Percentiles rank a stretch among this genome's conserved stretches.
These are phyloP conservation scores for Eledona agricola DNA, from an alignment of 2,888 invertebrate species.

Conservation along the genomic window DNA sequence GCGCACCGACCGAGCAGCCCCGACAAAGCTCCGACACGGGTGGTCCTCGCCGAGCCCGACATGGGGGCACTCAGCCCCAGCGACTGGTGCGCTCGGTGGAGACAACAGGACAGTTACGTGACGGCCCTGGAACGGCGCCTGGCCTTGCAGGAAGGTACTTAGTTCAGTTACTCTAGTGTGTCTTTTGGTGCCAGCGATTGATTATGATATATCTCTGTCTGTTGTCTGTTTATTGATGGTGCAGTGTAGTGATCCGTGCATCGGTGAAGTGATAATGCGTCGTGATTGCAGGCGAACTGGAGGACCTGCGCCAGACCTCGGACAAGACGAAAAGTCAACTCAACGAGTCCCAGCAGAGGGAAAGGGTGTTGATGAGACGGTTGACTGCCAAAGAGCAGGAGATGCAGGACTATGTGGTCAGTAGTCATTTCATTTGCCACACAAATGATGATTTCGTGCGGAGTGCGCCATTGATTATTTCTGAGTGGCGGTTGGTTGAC, in stretches of 20 bases:
- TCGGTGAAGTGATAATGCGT: conserved; percentile 39
- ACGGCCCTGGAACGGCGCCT: conserved; percentile 78
- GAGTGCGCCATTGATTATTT: conserved; percentile 14
- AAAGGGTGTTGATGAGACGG: conserved; percentile 90
- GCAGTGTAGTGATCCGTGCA: conserved; percentile 49
- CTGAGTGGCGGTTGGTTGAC: conserved; percentile 13
- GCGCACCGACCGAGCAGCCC: conserved; percentile 63
- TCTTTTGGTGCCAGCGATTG: conserved; percentile 31
- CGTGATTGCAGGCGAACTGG: conserved; percentile 72
- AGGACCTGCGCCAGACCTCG: conserved; percentile 78
- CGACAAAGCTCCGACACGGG: conserved; percentile 64
- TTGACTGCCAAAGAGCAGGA: conserved; percentile 96
- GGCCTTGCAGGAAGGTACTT: conserved; percentile 80
- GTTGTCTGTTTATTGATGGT: conserved; percentile 37
- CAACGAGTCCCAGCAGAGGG: conserved; percentile 87
- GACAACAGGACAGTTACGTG: conserved; percentile 79
- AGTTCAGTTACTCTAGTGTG: conserved; percentile 57
- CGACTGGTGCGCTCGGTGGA: conserved; percentile 76
- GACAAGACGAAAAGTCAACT: conserved; percentile 83
- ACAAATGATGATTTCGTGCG: conserved; percentile 61
- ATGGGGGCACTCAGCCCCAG: conserved; percentile 71
- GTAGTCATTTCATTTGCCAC: conserved; percentile 59
- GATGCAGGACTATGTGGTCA: conserved; percentile 94
- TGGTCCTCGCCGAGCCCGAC: conserved; percentile 72
- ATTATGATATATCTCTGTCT: conserved; percentile 16